A percentile compares a stretch with the other conserved stretches of the same genome.
phyloP scores from a whole-genome alignment of 2,797 vertebrate genomes.

The Harpagifer antarcticus region DNA sequence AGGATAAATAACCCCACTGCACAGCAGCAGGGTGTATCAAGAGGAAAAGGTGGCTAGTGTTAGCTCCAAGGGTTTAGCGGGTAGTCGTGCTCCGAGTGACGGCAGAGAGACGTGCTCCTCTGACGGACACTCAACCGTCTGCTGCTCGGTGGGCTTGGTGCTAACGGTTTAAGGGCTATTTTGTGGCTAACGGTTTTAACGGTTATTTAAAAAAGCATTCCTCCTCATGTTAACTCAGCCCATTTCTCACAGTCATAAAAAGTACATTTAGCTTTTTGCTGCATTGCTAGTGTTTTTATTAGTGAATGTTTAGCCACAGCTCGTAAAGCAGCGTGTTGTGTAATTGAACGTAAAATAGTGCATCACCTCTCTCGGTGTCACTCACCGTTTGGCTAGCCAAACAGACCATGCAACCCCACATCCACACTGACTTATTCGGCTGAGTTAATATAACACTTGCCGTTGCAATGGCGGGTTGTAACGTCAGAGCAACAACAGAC shows the following conservation, averaged over 20 bases:
- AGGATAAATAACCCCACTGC: not conserved
- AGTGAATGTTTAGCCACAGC: not conserved
- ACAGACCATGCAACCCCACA: not conserved
- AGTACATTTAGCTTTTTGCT: not conserved
- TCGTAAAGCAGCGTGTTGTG: constrained; percentile 40
- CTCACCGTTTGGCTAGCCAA: constrained; percentile 8
- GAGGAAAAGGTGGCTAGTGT: constrained; percentile 2
- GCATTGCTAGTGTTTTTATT: not conserved
- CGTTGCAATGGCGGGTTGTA: constrained; percentile 66
- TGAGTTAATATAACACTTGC: not conserved
- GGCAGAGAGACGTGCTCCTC: constrained; percentile 51
- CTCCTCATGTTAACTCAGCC: not conserved
- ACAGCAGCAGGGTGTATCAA: not conserved
- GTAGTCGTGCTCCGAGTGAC: constrained; percentile 60
- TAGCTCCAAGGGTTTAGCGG: constrained; percentile 52
- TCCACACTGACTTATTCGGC: constrained; percentile 15
- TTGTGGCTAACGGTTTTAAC: not conserved
- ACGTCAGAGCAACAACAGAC: constrained; percentile 44
- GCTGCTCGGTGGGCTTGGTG: constrained; percentile 32
- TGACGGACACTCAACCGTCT: constrained; percentile 44
- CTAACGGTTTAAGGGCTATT: not conserved
- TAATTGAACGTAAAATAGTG: constrained; percentile 50
- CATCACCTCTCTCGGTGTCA: constrained; percentile 14
- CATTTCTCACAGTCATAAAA: not conserved
- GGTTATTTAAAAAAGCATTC: not conserved